Evolutionary conservation across 1,140 invertebrate species (phyloP).

Genomic region (Hyposmocoma kahamanoa): DNA sequence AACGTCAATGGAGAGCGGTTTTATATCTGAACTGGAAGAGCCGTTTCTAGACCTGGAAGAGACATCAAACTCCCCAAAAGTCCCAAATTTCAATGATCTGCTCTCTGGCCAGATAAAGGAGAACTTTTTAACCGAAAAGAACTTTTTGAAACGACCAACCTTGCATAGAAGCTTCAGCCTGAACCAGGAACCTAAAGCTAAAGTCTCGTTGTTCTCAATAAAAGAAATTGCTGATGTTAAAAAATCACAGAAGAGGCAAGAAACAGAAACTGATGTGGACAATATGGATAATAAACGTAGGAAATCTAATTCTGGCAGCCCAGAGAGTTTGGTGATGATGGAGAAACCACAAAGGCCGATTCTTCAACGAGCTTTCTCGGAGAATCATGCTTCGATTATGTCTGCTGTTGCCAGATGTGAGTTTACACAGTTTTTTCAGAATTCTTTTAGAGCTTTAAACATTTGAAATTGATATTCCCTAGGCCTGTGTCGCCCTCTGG

Average conservation of each 20-base stretch:
- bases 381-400: slow-evolving; percentile 64
- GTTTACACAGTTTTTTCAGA: slow-evolving; percentile 23
- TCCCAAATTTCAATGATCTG: slow-evolving; percentile 46
- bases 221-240: slow-evolving; percentile 35
- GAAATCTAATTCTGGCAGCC: slow-evolving; percentile 29
- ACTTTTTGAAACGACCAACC: slow-evolving; percentile 17
- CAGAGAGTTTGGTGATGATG: slow-evolving; percentile 6
- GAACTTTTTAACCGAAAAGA: slow-evolving; percentile 25
- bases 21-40: slow-evolving; percentile 57
- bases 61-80: slow-evolving; percentile 45
- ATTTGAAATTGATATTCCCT: too few species aligned
- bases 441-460: too few species aligned
- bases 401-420: slow-evolving; percentile 64
- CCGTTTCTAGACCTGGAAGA: slow-evolving; percentile 53
- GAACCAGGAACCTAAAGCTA: slow-evolving; percentile 39
- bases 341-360: slow-evolving; percentile 26
- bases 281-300: slow-evolving; percentile 32
- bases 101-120: slow-evolving; percentile 52
- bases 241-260: slow-evolving; percentile 31
- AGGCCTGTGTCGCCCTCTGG: too few species aligned
- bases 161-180: slow-evolving; percentile 46
- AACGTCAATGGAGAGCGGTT: slow-evolving; percentile 58
- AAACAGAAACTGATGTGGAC: slow-evolving; percentile 16
- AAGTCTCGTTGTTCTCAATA: slow-evolving; percentile 42
- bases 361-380: slow-evolving; percentile 55